A percentile compares a stretch with the other conserved stretches of the same genome.
phyloP scores from a whole-genome alignment of 2,113 vertebrate species.

The Lophotis ruficrista region DNA sequence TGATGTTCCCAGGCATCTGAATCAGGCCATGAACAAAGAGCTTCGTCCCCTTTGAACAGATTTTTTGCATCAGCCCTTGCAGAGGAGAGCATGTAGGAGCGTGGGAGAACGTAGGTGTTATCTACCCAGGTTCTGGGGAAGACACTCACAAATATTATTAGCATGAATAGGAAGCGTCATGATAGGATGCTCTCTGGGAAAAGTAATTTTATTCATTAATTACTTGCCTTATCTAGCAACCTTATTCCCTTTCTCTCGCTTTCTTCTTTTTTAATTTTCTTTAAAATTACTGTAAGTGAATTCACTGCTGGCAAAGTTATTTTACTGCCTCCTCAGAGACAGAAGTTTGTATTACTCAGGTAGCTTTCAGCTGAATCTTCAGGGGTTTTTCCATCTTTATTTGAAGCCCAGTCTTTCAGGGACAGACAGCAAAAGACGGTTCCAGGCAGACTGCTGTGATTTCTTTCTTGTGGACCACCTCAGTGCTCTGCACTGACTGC shows the following conservation, averaged over 20 bases:
- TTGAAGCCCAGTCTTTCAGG: neutral
- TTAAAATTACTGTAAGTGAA: slow-evolving; percentile 29
- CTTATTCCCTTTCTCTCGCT: neutral
- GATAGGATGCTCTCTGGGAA: slow-evolving; percentile 62
- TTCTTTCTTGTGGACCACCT: neutral
- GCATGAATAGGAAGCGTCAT: slow-evolving; percentile 32
- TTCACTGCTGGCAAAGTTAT: neutral
- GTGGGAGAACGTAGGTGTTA: neutral
- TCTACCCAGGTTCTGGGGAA: slow-evolving; percentile 30
- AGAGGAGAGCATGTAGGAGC: slow-evolving; percentile 5
- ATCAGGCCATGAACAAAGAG: neutral
- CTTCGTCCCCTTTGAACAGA: neutral
- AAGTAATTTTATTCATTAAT: slow-evolving; percentile 69
- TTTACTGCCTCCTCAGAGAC: slow-evolving; percentile 9
- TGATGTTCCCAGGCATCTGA: neutral
- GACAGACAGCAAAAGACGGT: neutral
- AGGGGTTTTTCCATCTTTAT: neutral
- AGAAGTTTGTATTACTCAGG: slow-evolving; percentile 17
- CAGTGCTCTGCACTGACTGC: neutral
- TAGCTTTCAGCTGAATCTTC: slow-evolving; percentile 25
- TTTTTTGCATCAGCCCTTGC: slow-evolving; percentile 8
- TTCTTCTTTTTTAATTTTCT: slow-evolving; percentile 47
- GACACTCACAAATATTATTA: slow-evolving; percentile 63
- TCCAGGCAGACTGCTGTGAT: neutral
- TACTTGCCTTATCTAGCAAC: slow-evolving; percentile 60